Conservation (phyloP, 2,797 vertebrate species). For the Hypotaenidia okinawae region DNA sequence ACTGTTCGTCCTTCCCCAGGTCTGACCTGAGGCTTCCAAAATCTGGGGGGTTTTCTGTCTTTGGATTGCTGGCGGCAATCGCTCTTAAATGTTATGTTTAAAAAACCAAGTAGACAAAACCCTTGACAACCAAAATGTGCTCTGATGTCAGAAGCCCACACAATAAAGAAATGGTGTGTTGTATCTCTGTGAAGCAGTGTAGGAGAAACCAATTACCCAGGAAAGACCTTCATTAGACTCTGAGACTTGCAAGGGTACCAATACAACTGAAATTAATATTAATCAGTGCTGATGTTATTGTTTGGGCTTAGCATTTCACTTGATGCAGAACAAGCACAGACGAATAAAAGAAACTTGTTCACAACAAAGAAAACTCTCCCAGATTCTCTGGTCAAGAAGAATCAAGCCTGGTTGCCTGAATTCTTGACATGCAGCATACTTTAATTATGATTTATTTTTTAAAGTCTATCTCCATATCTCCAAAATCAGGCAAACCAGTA, state of each 20-base stretch:
- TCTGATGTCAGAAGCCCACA: neutral
- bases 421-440: neutral
- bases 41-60: neutral
- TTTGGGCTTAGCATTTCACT: neutral
- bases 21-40: neutral
- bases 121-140: rapidly evolving
- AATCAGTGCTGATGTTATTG: neutral
- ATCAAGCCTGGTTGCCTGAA: neutral
- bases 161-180: neutral
- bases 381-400: neutral
- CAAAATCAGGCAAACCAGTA: neutral
- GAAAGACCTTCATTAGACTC: neutral
- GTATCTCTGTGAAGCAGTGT: neutral
- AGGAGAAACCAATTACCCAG: neutral
- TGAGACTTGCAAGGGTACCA: neutral
- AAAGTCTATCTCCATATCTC: neutral
- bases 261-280: neutral
- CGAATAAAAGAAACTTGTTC: neutral
- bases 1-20: neutral
- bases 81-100: neutral
- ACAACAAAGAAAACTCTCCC: neutral
- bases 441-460: neutral
- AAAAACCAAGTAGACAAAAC: neutral
- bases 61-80: neutral
- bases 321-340: neutral